phyloP scores from a whole-genome alignment of 1,140 invertebrate genomes.

The Trinorchestia longiramus region DNA sequence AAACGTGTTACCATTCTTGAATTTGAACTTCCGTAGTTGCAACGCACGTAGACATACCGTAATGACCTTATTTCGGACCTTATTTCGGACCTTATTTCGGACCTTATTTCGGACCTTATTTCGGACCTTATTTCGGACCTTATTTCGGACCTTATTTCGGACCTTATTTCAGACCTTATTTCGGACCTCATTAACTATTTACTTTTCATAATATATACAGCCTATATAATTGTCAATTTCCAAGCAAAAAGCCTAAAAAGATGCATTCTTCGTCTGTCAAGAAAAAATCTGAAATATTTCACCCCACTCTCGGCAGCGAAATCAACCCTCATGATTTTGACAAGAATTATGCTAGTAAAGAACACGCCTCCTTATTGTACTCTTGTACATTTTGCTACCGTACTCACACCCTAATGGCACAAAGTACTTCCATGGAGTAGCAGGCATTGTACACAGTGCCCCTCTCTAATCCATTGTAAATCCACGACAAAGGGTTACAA shows the following conservation, averaged over 20 bases:
- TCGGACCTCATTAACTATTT: too few relatives aligned
- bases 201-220: too few relatives aligned
- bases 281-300: not conserved
- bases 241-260: too few relatives aligned
- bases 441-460: not conserved
- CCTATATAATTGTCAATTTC: not conserved
- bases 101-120: too few relatives aligned
- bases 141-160: too few relatives aligned
- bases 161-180: too few relatives aligned
- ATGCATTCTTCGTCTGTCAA: not conserved
- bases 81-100: too few relatives aligned
- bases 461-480: slow-evolving; percentile 45
- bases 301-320: not conserved
- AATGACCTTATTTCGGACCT: too few relatives aligned
- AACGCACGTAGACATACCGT: too few relatives aligned
- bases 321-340: not conserved
- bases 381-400: not conserved
- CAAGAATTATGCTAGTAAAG: not conserved
- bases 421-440: slow-evolving; percentile 21
- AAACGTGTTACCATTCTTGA: too few relatives aligned
- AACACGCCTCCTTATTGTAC: not conserved
- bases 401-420: not conserved
- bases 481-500: slow-evolving; percentile 39
- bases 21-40: too few relatives aligned
- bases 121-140: too few relatives aligned